These are phyloP conservation scores for Adelognathus sp. DNA, from an alignment of 2,888 invertebrate species.

Conservation along the genomic window DNA sequence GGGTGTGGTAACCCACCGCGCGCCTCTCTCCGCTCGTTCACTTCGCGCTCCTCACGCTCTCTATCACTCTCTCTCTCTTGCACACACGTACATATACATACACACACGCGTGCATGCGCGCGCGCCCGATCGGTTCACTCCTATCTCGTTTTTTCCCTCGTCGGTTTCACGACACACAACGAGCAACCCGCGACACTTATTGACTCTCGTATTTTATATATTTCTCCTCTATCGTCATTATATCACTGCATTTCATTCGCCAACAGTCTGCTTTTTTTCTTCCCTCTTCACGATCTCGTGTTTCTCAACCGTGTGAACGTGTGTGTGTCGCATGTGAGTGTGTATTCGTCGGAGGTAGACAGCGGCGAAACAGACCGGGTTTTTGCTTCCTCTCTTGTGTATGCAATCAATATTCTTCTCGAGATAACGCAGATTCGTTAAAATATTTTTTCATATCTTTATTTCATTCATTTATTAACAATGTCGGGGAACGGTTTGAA, in stretches of 20 bases:
- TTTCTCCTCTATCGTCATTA: neutral
- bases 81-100: neutral
- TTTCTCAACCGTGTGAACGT: neutral
- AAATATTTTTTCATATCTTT: neutral
- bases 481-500: neutral
- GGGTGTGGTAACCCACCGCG: constrained; percentile 80
- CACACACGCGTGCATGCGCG: constrained; percentile 7
- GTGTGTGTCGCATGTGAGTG: neutral
- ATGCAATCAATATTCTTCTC: neutral
- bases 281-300: constrained; percentile 34
- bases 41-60: constrained; percentile 63
- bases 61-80: constrained; percentile 38
- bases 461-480: neutral
- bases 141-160: neutral
- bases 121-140: constrained; percentile 15
- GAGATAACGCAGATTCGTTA: neutral
- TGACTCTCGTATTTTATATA: neutral
- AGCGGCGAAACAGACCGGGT: neutral
- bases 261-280: constrained; percentile 31
- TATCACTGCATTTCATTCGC: neutral
- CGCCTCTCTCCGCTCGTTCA: constrained; percentile 55
- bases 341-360: neutral
- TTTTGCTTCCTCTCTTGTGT: neutral
- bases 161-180: neutral
- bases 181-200: neutral